Conservation (phyloP, 2,888 invertebrate species). For the Acleris cristana region DNA sequence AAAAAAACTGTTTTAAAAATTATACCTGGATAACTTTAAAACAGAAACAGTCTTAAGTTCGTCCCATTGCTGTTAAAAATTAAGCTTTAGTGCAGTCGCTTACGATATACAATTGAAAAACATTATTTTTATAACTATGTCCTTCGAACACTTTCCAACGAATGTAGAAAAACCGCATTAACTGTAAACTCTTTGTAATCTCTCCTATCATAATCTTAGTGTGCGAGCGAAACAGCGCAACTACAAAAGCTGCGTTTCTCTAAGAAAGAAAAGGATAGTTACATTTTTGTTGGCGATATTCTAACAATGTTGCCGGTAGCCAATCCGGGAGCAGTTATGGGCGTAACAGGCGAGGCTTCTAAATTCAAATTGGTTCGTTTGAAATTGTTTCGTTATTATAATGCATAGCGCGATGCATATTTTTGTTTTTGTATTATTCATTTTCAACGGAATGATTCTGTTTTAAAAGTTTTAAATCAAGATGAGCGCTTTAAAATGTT, state of each 20-base stretch:
- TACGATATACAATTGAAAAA: constrained; percentile 46
- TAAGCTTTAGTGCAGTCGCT: background rate
- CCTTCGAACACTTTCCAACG: constrained; percentile 63
- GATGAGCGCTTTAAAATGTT: constrained; percentile 24
- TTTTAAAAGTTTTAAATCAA: constrained; percentile 20
- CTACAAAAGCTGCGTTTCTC: constrained; percentile 34
- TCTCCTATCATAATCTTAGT: constrained; percentile 65
- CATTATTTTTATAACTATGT: constrained; percentile 51
- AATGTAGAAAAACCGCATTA: constrained; percentile 75
- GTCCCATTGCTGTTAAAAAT: constrained; percentile 26
- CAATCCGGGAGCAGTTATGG: constrained; percentile 71
- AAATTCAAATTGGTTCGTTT: constrained; percentile 58
- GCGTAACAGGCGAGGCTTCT: constrained; percentile 60
- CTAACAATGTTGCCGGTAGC: constrained; percentile 66
- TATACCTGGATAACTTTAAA: constrained; percentile 48
- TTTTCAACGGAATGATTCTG: constrained; percentile 26
- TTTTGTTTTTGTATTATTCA: constrained; percentile 27
- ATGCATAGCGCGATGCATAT: constrained; percentile 47
- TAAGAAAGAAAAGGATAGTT: constrained; percentile 59
- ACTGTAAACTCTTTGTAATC: constrained; percentile 72
- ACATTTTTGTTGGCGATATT: constrained; percentile 53
- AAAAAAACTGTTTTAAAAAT: constrained; percentile 72
- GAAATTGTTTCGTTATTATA: constrained; percentile 53
- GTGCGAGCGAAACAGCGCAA: constrained; percentile 58
- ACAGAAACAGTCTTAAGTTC: constrained; percentile 46